phyloP scores from a whole-genome alignment of 1,140 invertebrate genomes.

The Euglossa dilemma region DNA sequence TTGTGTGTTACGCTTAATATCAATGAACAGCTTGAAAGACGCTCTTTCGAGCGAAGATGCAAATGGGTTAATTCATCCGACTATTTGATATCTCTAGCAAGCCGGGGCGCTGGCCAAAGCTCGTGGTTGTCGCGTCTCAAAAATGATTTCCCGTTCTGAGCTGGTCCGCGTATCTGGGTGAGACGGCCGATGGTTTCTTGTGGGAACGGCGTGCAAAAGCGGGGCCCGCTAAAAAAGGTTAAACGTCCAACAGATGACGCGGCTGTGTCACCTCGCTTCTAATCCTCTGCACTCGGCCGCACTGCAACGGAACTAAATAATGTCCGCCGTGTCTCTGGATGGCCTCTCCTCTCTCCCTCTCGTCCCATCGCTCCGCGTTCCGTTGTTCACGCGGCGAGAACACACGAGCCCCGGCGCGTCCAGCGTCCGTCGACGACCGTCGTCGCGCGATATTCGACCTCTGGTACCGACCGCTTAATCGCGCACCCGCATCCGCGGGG shows the following conservation, averaged over 20 bases:
- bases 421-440: not conserved
- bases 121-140: conserved; percentile 9
- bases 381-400: not conserved
- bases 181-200: conserved; percentile 49
- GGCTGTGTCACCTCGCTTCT: conserved; percentile 66
- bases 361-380: not conserved
- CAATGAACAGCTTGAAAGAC: too few relatives aligned
- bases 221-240: conserved; percentile 60
- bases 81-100: too few relatives aligned
- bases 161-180: conserved; percentile 33
- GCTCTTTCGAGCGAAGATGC: too few relatives aligned
- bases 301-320: conserved; percentile 67
- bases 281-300: conserved; percentile 57
- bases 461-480: conserved; percentile 32
- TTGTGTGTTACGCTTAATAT: too few relatives aligned
- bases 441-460: conserved; percentile 19
- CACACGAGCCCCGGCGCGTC: not conserved
- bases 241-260: conserved; percentile 75
- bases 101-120: not conserved
- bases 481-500: conserved; percentile 53
- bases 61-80: too few relatives aligned
- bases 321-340: conserved; percentile 35
- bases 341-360: not conserved
- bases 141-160: conserved; percentile 55
- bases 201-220: conserved; percentile 45